Percentiles rank a stretch among this genome's conserved stretches.
phyloP scores from a whole-genome alignment of 2,888 invertebrate genomes.

The Rhamphomyia laevipes region DNA sequence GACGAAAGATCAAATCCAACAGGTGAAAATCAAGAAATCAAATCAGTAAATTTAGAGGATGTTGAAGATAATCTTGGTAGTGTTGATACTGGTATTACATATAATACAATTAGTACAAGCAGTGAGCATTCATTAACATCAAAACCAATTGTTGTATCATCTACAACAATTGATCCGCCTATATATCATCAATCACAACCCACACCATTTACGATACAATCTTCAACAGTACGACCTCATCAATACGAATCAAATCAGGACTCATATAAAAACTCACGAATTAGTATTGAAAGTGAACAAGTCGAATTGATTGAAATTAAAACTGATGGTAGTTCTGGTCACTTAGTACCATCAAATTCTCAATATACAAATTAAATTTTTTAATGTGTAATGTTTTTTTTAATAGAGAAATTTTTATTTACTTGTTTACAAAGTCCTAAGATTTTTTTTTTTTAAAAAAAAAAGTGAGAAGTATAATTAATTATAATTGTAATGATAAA shows the following conservation, averaged over 20 bases:
- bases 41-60: conserved; percentile 2
- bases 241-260: conserved; percentile 10
- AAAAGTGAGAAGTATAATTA: too few species aligned
- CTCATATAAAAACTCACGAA: conserved; percentile 14
- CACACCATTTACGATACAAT: conserved; percentile 9
- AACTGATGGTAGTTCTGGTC: conserved; percentile 33
- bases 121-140: conserved; percentile 19
- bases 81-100: conserved; percentile 1
- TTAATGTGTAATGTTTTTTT: too few species aligned
- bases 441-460: too few species aligned
- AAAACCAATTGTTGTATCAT: conserved; percentile 31
- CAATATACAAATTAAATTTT: too few species aligned
- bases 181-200: conserved; percentile 18
- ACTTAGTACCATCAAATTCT: conserved; percentile 24
- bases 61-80: conserved; percentile 4
- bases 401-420: too few species aligned
- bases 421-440: too few species aligned
- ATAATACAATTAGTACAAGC: not conserved
- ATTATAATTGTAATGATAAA: too few species aligned
- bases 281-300: conserved; percentile 33
- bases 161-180: conserved; percentile 24
- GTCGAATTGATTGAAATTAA: conserved; percentile 39
- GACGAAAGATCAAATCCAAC: not conserved
- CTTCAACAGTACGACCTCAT: conserved; percentile 6
- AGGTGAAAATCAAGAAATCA: not conserved